Evolutionary conservation across 2,113 vertebrate genomes (phyloP).

Genomic region (Muntiacus muntjak): DNA sequence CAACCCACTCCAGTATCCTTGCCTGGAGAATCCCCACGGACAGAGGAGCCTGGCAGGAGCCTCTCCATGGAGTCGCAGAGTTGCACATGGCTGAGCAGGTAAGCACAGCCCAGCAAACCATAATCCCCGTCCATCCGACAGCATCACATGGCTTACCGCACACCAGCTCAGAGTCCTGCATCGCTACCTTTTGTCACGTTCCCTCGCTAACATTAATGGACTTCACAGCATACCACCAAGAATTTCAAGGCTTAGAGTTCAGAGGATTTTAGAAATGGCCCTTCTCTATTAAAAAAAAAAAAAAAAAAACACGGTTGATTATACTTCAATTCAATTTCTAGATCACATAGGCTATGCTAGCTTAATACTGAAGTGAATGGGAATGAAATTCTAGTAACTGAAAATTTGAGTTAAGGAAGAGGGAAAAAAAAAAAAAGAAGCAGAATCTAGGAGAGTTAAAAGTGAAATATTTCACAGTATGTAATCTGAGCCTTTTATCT

Average conservation of each 20-base stretch:
- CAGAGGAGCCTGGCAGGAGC: background rate
- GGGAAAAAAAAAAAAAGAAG: background rate
- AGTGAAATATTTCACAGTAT: background rate
- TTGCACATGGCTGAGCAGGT: background rate
- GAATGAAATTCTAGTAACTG: background rate
- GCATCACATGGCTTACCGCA: background rate
- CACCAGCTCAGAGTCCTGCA: background rate
- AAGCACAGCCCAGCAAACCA: background rate
- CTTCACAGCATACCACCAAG: background rate
- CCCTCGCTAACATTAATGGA: background rate
- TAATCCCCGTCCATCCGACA: background rate
- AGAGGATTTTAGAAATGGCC: background rate
- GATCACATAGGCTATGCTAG: background rate
- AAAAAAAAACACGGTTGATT: background rate
- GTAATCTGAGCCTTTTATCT: background rate
- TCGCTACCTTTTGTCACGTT: background rate
- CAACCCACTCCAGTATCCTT: background rate
- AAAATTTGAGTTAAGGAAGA: background rate
- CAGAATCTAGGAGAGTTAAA: background rate
- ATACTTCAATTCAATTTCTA: background rate
- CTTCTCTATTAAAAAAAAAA: background rate
- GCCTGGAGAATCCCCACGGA: background rate
- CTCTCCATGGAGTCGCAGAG: background rate
- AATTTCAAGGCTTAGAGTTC: background rate
- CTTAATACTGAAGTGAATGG: constrained; percentile 7